These are phyloP conservation scores for Burhinus bistriatus DNA, from an alignment of 2,113 vertebrate genomes.

Conservation along the genomic window DNA sequence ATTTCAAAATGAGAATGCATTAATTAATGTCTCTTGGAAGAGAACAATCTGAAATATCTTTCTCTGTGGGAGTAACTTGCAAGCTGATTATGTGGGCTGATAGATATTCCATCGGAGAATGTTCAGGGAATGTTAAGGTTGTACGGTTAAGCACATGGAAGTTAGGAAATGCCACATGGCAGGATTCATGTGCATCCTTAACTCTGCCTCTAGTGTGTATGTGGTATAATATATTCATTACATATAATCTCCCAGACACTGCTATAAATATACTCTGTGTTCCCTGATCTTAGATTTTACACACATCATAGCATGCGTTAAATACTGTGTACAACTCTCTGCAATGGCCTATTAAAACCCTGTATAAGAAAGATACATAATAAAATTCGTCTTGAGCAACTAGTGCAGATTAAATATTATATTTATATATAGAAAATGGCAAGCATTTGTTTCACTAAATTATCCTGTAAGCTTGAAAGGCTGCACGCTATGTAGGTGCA, in stretches of 20 bases:
- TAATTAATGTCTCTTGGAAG: slow-evolving; percentile 53
- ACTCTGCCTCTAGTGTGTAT: background rate
- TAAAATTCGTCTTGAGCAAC: slow-evolving; percentile 1
- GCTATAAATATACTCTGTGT: slow-evolving; percentile 31
- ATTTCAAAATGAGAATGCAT: slow-evolving; percentile 57
- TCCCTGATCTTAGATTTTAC: slow-evolving; percentile 26
- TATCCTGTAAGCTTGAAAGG: background rate
- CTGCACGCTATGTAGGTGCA: background rate
- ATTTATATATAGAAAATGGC: background rate
- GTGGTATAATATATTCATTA: slow-evolving; percentile 14
- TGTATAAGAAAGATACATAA: background rate
- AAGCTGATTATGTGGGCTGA: slow-evolving; percentile 47
- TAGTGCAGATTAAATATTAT: slow-evolving; percentile 2
- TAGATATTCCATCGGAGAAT: slow-evolving; percentile 10
- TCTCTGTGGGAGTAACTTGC: slow-evolving; percentile 54
- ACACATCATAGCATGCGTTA: slow-evolving; percentile 8
- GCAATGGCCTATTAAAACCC: slow-evolving; percentile 27
- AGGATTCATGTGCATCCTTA: background rate
- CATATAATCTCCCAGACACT: slow-evolving; percentile 24
- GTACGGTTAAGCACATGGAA: background rate
- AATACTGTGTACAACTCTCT: background rate
- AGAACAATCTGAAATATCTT: slow-evolving; percentile 48
- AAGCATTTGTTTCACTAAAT: slow-evolving; percentile 21
- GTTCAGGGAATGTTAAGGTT: slow-evolving; percentile 38
- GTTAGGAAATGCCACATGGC: background rate